Percentiles rank a stretch among this genome's conserved stretches.
phyloP scores from a whole-genome alignment of 2,797 vertebrate genomes.

The Vireo griseus region DNA sequence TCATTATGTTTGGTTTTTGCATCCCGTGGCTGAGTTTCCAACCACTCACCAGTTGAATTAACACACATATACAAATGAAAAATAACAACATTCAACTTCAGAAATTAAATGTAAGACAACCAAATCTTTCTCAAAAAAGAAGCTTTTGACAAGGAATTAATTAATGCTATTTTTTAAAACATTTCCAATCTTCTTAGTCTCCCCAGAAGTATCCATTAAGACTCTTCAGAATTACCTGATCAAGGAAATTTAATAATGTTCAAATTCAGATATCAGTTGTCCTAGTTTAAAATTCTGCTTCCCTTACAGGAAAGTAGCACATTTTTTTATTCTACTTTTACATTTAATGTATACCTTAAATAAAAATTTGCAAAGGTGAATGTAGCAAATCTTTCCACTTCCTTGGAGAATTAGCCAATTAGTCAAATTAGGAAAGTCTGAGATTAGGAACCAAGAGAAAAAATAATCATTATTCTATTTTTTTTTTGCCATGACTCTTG shows the following conservation, averaged over 20 bases:
- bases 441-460: neutral
- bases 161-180: neutral
- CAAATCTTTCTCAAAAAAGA: neutral
- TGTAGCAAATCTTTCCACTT: neutral
- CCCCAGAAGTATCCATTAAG: rapidly evolving
- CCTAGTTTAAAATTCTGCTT: neutral
- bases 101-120: neutral
- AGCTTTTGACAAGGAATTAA: neutral
- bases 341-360: neutral
- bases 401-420: neutral
- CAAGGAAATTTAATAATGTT: neutral
- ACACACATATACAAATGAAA: neutral
- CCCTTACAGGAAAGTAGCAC: neutral
- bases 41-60: neutral
- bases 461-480: neutral
- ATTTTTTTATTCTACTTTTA: neutral
- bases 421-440: neutral
- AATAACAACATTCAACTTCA: neutral
- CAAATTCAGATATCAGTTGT: neutral
- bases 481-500: neutral
- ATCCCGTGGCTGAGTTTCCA: neutral
- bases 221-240: neutral
- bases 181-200: neutral
- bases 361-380: neutral
- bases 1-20: neutral